Evolutionary conservation across 64 coral and sea anemone genomes (phyloP), one percentile per base, ranked within the genome.

Genomic region (Montipora cactus): DNA sequence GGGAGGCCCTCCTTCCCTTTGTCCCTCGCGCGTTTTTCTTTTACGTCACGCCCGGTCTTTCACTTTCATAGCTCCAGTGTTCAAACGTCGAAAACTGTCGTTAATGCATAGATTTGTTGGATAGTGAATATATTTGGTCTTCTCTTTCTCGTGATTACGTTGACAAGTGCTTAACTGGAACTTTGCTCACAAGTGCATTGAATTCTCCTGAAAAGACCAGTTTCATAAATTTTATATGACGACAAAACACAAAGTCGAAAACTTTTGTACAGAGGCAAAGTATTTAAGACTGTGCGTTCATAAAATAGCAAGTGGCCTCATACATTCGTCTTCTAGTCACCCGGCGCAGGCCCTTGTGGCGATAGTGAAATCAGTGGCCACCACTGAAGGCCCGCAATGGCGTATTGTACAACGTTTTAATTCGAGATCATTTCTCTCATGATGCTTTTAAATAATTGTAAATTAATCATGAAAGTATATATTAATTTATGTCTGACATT

Each of bases 401-500:
- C 23, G 13, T 16, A 7, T 45, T 21, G 2, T 5, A 25, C 14
- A 49, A 25, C 11, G 79, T 50, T 59, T 61, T 3, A 23, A 23
- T 71, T 23, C 20, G 9, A 80, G 18, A 47, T 37, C 37, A 18
- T 46, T 19, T 25, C 79, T 81, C 22, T 4, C 53, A 3, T 67
- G 37, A 12, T 45, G 20, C 25, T 67, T 20, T 84, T 84, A 44
- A 69, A 84, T 84, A 71, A 49, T 49, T 86, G 66, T 72, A 72
- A 86, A 72, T 44, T 86, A 22, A 22, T 22, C 19, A 19, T 86
- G 47, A 67, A 62, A 49, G 20, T 37, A 37, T 71, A 49, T 66
- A 47, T 70, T 86, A 86, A 86, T 71, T 86, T 86, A 86, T 86
- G 64, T 86, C 82, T n/a, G 81, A 86, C 64, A 86, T 71, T n/a